Conservation (phyloP, 2,888 invertebrate genomes). For the Mayetiola destructor region DNA sequence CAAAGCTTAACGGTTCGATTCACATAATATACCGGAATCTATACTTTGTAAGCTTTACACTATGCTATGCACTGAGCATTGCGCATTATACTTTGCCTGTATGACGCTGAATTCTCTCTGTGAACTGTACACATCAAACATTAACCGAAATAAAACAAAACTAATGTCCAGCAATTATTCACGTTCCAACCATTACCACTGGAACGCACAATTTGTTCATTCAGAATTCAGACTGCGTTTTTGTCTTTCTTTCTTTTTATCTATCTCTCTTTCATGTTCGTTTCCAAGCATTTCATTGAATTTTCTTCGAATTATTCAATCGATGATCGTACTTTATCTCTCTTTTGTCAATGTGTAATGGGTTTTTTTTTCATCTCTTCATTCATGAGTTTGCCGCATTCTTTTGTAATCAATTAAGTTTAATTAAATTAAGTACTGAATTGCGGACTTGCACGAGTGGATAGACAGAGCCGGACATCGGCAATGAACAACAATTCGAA, state of each 20-base stretch:
- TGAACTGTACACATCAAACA: slow-evolving; percentile 9
- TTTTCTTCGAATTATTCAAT: background rate
- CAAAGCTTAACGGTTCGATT: slow-evolving; percentile 12
- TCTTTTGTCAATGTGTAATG: background rate
- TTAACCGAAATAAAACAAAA: slow-evolving; percentile 12
- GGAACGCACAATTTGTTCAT: slow-evolving; percentile 6
- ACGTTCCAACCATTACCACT: slow-evolving; percentile 4
- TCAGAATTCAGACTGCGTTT: background rate
- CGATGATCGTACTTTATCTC: no score
- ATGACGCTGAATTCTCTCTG: no score
- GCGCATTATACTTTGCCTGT: no score
- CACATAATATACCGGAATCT: slow-evolving; percentile 11
- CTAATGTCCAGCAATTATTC: slow-evolving; percentile 13
- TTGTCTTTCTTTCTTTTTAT: background rate
- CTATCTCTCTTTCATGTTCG: background rate
- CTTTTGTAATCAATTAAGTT: background rate
- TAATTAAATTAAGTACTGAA: slow-evolving; percentile 5
- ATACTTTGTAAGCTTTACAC: no score
- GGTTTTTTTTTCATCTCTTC: background rate
- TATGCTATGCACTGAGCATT: no score
- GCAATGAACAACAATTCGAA: no score
- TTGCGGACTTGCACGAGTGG: background rate
- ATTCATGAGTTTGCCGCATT: background rate
- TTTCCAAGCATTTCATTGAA: background rate
- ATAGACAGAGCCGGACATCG: background rate